Percentiles rank a stretch among this genome's conserved stretches.
These are phyloP conservation scores for Carlito syrichta DNA, from an alignment of 2,113 vertebrate genomes.

Conservation along the genomic window DNA sequence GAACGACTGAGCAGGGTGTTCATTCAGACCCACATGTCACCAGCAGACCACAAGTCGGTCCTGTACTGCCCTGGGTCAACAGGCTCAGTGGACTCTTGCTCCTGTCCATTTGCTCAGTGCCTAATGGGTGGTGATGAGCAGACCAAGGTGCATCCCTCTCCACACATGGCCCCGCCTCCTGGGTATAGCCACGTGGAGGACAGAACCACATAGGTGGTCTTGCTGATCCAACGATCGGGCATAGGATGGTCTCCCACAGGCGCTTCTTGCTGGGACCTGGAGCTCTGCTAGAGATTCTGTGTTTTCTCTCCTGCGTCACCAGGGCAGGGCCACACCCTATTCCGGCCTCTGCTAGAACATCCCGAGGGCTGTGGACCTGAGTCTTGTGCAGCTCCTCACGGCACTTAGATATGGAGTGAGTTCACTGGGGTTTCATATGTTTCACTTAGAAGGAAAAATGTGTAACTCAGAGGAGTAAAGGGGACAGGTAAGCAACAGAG, in stretches of 20 bases:
- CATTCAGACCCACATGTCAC: too few species aligned
- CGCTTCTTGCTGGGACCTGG: not conserved
- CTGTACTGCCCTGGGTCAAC: too few species aligned
- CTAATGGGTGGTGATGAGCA: not conserved
- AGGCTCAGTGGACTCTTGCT: too few species aligned
- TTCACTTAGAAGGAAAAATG: not conserved
- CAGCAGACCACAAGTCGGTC: too few species aligned
- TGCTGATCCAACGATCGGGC: too few species aligned
- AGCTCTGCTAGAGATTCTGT: accelerated
- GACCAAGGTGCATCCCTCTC: not conserved
- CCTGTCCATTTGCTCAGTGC: not conserved
- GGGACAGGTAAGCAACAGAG: not conserved
- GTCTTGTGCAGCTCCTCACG: not conserved
- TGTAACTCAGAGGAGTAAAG: not conserved
- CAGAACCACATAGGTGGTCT: too few species aligned
- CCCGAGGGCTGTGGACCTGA: not conserved
- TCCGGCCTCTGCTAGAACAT: not conserved
- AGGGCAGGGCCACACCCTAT: not conserved
- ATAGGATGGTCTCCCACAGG: too few species aligned
- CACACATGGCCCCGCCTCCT: not conserved
- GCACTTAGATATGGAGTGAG: not conserved
- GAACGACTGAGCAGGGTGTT: not conserved
- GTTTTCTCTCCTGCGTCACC: not conserved
- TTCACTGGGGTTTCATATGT: not conserved
- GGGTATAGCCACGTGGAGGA: too few species aligned